phyloP scores from a whole-genome alignment of 2,113 vertebrate species.

The Hemicordylus capensis region DNA sequence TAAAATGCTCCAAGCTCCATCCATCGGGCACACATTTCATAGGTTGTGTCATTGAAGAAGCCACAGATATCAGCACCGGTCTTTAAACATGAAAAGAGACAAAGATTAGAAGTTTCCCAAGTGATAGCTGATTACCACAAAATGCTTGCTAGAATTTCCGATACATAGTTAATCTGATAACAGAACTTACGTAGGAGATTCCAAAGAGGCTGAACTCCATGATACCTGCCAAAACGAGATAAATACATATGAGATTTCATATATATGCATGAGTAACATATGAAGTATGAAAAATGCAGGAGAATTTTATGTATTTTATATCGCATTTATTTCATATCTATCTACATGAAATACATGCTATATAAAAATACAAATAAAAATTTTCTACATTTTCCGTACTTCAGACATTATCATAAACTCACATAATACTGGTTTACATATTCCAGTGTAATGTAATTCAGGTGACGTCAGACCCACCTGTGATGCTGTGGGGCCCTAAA shows the following conservation, averaged over 20 bases:
- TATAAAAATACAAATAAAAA: background rate
- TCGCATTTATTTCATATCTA: too few species aligned
- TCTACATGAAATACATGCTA: background rate
- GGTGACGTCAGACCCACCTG: too few species aligned
- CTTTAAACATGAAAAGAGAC: constrained; percentile 25
- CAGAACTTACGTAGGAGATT: constrained; percentile 76
- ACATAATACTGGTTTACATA: too few species aligned
- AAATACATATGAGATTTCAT: too few species aligned
- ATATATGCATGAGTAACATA: too few species aligned
- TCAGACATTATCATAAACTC: background rate
- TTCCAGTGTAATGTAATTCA: too few species aligned
- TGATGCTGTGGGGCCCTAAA: too few species aligned
- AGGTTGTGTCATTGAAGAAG: constrained; percentile 79
- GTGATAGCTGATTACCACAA: background rate
- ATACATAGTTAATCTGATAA: constrained; percentile 5
- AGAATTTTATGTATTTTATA: too few species aligned
- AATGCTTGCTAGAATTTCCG: background rate
- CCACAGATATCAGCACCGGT: constrained; percentile 88
- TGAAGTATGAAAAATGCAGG: too few species aligned
- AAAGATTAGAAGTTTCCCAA: background rate
- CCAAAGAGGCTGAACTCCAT: constrained; percentile 90
- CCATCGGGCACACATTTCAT: constrained; percentile 86
- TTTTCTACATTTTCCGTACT: background rate
- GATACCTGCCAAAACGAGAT: constrained; percentile 70
- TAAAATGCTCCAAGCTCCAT: constrained; percentile 88